These are phyloP conservation scores for Danionella dracula DNA, from an alignment of 2,797 vertebrate genomes.

Conservation along the genomic window DNA sequence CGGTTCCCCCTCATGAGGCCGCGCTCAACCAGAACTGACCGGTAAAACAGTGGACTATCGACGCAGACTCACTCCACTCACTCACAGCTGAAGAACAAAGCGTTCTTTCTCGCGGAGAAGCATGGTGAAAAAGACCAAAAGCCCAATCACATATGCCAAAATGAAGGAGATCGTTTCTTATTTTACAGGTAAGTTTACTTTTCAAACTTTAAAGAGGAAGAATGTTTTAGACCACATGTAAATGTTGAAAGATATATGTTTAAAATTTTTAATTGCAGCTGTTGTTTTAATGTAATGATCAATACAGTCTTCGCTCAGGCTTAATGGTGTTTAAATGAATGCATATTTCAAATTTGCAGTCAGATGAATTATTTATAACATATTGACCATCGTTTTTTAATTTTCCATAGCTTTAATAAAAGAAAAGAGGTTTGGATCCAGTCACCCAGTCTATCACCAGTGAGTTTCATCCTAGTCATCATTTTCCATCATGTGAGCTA, in stretches of 20 bases:
- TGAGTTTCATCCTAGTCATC: slow-evolving; percentile 49
- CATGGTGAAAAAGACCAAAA: slow-evolving; percentile 40
- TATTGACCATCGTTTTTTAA: no score
- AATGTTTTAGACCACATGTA: no score
- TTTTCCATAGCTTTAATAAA: slow-evolving; percentile 65
- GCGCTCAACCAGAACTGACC: slow-evolving; percentile 27
- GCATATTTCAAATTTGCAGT: background rate
- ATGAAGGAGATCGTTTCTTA: slow-evolving; percentile 66
- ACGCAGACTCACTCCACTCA: slow-evolving; percentile 5
- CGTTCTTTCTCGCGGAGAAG: background rate
- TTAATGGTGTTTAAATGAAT: background rate
- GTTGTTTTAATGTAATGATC: no score
- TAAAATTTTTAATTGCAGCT: no score
- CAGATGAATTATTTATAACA: no score
- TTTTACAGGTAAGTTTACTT: slow-evolving; percentile 60
- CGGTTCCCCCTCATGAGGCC: background rate
- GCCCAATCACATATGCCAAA: slow-evolving; percentile 60
- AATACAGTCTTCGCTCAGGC: no score
- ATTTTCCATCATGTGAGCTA: slow-evolving; percentile 6
- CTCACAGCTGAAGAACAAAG: background rate
- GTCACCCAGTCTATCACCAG: slow-evolving; percentile 58
- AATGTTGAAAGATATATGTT: no score
- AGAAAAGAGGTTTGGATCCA: slow-evolving; percentile 64
- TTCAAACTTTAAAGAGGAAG: background rate
- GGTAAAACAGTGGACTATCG: slow-evolving; percentile 1